Conservation (phyloP, 2,888 invertebrate genomes). For the Agapetus fuscipes region DNA sequence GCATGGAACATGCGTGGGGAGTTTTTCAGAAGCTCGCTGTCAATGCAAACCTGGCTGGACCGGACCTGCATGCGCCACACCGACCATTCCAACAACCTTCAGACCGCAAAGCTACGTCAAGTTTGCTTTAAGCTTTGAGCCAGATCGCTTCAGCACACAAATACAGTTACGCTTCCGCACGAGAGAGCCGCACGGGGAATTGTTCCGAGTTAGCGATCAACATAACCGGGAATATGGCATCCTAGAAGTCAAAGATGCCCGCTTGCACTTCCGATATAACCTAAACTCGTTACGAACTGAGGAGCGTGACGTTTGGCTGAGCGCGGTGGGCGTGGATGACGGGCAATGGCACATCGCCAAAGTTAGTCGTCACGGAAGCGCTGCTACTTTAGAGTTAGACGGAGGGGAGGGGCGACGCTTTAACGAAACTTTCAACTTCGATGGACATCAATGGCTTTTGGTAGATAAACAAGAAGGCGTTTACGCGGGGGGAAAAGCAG, state of each 20-base stretch:
- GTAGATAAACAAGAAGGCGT: slow-evolving; percentile 93
- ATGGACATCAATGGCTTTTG: slow-evolving; percentile 84
- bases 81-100: slow-evolving; percentile 86
- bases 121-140: slow-evolving; percentile 90
- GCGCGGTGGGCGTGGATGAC: slow-evolving; percentile 83
- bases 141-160: slow-evolving; percentile 85
- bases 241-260: slow-evolving; percentile 81
- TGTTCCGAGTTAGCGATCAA: slow-evolving; percentile 89
- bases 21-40: slow-evolving; percentile 81
- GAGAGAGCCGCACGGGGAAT: slow-evolving; percentile 83
- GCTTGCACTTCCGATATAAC: slow-evolving; percentile 86
- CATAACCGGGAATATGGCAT: slow-evolving; percentile 92
- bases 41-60: slow-evolving; percentile 94
- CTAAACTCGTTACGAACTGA: slow-evolving; percentile 85
- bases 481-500: slow-evolving; percentile 91
- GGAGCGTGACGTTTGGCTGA: slow-evolving; percentile 83
- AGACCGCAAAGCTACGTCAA: slow-evolving; percentile 93
- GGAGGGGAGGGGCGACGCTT: slow-evolving; percentile 91
- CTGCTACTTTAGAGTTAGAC: slow-evolving; percentile 85
- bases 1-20: slow-evolving; percentile 90
- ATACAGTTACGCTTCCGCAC: slow-evolving; percentile 91
- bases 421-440: slow-evolving; percentile 85
- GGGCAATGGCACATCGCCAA: slow-evolving; percentile 96
- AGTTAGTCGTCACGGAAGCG: slow-evolving; percentile 84
- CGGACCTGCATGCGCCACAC: slow-evolving; percentile 77